Evolutionary conservation across 2,888 invertebrate genomes (phyloP).

Genomic region (Xestia ashworthii): DNA sequence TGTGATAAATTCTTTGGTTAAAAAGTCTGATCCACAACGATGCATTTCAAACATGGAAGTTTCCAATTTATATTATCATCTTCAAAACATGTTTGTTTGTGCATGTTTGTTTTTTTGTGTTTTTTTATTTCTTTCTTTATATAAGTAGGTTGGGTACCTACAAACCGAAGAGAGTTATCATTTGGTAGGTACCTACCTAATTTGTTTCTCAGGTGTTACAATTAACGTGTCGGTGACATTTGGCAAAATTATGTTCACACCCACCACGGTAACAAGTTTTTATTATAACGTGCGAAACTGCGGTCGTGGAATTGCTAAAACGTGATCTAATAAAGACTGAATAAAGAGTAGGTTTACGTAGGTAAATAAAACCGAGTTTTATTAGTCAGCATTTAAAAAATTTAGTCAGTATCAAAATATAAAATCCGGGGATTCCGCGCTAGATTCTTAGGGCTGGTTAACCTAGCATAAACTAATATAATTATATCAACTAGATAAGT

Average conservation of each 20-base stretch:
- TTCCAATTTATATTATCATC: background rate
- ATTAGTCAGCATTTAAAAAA: background rate
- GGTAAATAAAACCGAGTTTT: background rate
- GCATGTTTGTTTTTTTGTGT: too few relatives aligned
- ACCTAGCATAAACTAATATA: background rate
- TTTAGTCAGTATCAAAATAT: too few relatives aligned
- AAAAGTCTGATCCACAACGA: too few relatives aligned
- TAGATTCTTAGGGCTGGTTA: background rate
- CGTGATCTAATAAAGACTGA: constrained; percentile 9
- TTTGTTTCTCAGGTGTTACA: background rate
- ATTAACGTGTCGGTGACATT: background rate
- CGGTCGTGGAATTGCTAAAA: background rate
- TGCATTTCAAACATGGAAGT: constrained; percentile 10
- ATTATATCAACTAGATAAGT: too few relatives aligned
- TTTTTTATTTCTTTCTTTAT: too few relatives aligned
- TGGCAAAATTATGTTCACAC: background rate
- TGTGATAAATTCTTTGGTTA: background rate
- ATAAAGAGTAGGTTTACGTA: background rate
- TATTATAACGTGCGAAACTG: background rate
- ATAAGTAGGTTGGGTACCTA: too few relatives aligned
- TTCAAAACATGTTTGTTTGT: too few relatives aligned
- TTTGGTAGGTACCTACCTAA: background rate
- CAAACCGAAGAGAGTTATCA: too few relatives aligned
- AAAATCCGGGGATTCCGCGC: background rate
- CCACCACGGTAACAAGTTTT: background rate